Evolutionary conservation across 2,888 invertebrate genomes (phyloP), one percentile per base, ranked within the genome.

Genomic region (Luperina nickerlii): DNA sequence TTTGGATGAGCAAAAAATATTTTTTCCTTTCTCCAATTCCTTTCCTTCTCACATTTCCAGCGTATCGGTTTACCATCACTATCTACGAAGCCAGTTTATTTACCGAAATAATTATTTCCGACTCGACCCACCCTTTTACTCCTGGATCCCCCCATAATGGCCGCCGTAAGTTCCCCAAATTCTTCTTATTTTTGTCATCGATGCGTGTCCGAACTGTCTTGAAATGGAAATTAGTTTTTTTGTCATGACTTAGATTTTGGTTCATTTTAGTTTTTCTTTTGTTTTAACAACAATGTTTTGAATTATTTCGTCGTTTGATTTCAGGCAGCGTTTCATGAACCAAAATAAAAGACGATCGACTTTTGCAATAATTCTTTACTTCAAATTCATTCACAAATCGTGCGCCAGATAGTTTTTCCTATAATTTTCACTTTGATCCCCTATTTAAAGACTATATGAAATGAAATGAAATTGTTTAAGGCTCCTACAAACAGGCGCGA

Each of bases 31-130:
- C 38, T 48, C 62, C 62, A 68, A 76, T 82, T 77, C 66, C n/a
- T 67, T 85, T 54, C 27, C 42, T 45, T 67, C 67, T 79, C 71
- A 57, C 73, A 67, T 86, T 85, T 75, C 73, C 48, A 62, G 66
- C 38, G 54, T 81, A 81, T 81, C 82, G 67, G 72, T 82, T 82
- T 68, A 82, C 82, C 67, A 65, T 62, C 73, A 85, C 76, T 85
- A 81, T 78, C 78, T 66, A 66, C 67, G 72, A 63, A 74, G 73
- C 76, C 77, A 81, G 82, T 78, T 82, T 85, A 85, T 85, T 82
- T 85, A 76, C 82, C 78, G 24, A 82, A 82, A 85, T 65, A 85
- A 85, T 85, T 85, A 85, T 74, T 78, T 74, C 27, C 65, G 57
- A 74, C 65, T 65, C 72, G 65, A 57, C 74, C 81, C 74, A 79